A percentile compares a stretch with the other conserved stretches of the same genome.
Evolutionary conservation across 2,797 vertebrate species (phyloP).

Genomic region (Thalassophryne amazonica): DNA sequence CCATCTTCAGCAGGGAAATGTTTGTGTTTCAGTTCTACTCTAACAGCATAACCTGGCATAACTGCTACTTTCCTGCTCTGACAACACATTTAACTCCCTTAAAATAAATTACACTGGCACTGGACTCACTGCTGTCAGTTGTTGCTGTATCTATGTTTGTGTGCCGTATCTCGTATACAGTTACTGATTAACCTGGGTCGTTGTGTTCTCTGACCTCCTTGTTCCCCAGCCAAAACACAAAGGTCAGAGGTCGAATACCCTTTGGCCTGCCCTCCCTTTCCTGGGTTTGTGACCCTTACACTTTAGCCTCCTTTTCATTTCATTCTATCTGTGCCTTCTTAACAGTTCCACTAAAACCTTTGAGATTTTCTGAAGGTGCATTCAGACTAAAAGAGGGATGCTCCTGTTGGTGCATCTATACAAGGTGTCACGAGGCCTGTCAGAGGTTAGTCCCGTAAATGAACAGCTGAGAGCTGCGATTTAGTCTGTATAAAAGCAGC

Average conservation of each 20-base stretch:
- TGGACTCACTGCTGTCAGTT: not conserved
- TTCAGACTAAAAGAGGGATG: conserved; percentile 2
- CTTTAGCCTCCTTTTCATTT: conserved; percentile 44
- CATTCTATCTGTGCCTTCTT: conserved; percentile 21
- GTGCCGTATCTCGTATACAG: conserved; percentile 32
- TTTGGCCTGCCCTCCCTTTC: conserved; percentile 39
- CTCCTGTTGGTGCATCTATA: conserved; percentile 26
- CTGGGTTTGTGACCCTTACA: conserved; percentile 38
- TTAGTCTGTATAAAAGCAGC: conserved; percentile 80
- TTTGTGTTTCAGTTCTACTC: not conserved
- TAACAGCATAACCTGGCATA: not conserved
- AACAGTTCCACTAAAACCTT: not conserved
- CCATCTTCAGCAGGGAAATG: not conserved
- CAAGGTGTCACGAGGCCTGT: conserved; percentile 56
- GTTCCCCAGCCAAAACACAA: conserved; percentile 58
- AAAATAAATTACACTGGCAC: conserved; percentile 16
- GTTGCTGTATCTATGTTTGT: conserved; percentile 7
- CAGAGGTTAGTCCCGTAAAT: conserved; percentile 77
- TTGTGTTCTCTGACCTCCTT: conserved; percentile 63
- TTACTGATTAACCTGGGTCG: conserved; percentile 68
- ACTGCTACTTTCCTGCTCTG: conserved; percentile 1
- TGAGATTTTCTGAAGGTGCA: conserved; percentile 20
- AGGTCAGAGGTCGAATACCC: conserved; percentile 58
- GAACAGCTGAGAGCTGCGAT: conserved; percentile 83
- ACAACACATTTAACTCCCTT: conserved; percentile 8